These are phyloP conservation scores for Sebastes minor DNA, from an alignment of 2,797 vertebrate genomes.

Conservation along the genomic window DNA sequence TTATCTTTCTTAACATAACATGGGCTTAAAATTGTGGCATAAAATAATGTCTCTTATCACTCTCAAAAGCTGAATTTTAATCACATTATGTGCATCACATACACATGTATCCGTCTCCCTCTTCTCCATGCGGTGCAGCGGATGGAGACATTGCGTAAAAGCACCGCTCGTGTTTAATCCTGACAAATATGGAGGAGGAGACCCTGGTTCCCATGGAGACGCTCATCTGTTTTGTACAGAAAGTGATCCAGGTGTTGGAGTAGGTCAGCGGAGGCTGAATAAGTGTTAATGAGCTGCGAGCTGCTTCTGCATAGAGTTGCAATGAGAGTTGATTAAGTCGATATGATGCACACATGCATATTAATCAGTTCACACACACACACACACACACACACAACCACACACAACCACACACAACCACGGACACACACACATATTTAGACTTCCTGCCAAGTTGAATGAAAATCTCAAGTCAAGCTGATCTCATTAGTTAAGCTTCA, in stretches of 20 bases:
- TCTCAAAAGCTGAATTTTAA: not conserved
- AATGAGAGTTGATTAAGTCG: conserved; percentile 15
- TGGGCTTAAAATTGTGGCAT: not conserved
- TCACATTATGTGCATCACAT: not conserved
- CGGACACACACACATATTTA: not conserved
- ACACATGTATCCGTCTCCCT: not conserved
- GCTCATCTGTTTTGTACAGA: conserved; percentile 29
- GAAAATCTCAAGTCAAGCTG: conserved; percentile 27
- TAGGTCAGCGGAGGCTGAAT: conserved; percentile 25
- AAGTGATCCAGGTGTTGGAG: conserved; percentile 35
- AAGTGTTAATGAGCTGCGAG: conserved; percentile 13
- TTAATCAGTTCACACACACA: not conserved
- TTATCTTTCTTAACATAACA: not conserved
- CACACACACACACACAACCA: not conserved
- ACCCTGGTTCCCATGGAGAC: conserved; percentile 58
- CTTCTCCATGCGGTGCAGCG: not conserved
- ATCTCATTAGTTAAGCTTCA: conserved; percentile 56
- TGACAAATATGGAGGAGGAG: conserved; percentile 20
- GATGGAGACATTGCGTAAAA: conserved; percentile 20
- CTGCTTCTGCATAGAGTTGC: not conserved
- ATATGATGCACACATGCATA: not conserved
- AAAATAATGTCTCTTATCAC: not conserved
- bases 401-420: not conserved
- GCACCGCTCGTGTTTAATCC: conserved; percentile 18
- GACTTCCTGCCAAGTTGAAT: conserved; percentile 30